Conservation (phyloP, 2,888 invertebrate genomes). For the Neelides folsomi region DNA sequence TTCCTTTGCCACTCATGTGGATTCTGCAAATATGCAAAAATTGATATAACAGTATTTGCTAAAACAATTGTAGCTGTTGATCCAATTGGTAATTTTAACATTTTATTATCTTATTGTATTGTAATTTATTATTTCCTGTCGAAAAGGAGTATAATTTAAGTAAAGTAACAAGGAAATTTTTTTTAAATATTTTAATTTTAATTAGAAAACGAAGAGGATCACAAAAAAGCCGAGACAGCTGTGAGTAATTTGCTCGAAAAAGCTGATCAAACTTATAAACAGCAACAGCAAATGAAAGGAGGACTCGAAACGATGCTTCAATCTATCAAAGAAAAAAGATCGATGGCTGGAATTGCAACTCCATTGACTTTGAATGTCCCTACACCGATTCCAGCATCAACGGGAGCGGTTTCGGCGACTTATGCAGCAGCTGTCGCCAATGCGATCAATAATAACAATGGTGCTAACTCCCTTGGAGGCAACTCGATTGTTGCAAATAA, state of each 20-base stretch:
- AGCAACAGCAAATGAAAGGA: constrained; percentile 78
- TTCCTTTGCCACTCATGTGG: constrained; percentile 98
- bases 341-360: constrained; percentile 28
- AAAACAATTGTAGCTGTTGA: constrained; percentile 58
- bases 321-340: constrained; percentile 31
- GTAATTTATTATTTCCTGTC: not conserved
- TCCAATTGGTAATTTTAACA: constrained; percentile 50
- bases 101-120: not conserved
- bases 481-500: not conserved
- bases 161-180: too few species aligned
- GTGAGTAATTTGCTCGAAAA: constrained; percentile 84
- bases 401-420: constrained; percentile 1
- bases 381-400: constrained; percentile 4
- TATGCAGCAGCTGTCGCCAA: constrained; percentile 17
- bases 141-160: not conserved
- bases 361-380: constrained; percentile 1
- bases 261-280: constrained; percentile 85
- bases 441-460: constrained; percentile 26
- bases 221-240: constrained; percentile 82
- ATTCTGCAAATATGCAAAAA: constrained; percentile 98
- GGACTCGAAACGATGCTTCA: constrained; percentile 52
- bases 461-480: constrained; percentile 3
- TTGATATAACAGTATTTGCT: constrained; percentile 67
- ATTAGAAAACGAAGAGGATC: constrained; percentile 79
- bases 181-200: not conserved